A percentile compares a stretch with the other conserved stretches of the same genome.
Evolutionary conservation across 2,113 vertebrate genomes (phyloP).

Genomic region (Paradisaea rubra): DNA sequence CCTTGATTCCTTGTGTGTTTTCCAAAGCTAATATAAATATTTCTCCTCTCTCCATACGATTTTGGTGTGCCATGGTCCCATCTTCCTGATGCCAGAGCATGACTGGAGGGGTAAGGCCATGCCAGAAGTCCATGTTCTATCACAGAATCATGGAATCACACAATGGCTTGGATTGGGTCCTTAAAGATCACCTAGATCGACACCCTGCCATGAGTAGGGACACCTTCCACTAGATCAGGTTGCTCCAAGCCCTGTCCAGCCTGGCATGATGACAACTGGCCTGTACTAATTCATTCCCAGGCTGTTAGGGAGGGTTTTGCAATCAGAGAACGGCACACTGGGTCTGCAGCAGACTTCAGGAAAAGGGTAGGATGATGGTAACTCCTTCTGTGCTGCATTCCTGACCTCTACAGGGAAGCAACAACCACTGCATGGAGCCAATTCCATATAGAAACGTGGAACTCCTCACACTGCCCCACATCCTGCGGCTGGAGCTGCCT

Average conservation of each 20-base stretch:
- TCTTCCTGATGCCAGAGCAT: background rate
- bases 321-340: fast-evolving
- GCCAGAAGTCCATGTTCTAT: background rate
- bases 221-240: background rate
- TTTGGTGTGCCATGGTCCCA: background rate
- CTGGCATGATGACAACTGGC: background rate
- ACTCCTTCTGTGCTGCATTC: background rate
- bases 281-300: background rate
- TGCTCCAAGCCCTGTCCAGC: background rate
- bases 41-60: fast-evolving
- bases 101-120: background rate
- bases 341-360: background rate
- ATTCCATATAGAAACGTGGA: fast-evolving
- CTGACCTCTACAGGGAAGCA: slow-evolving; percentile 55
- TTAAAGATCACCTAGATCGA: background rate
- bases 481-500: background rate
- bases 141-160: background rate
- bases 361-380: background rate
- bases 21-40: background rate
- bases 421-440: background rate
- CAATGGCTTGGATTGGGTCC: background rate
- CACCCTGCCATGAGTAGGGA: background rate
- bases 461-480: fast-evolving
- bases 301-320: background rate
- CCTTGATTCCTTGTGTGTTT: background rate